Evolutionary conservation across 2,113 vertebrate genomes (phyloP), one percentile per base, ranked within the genome.

Genomic region (Caretta caretta): DNA sequence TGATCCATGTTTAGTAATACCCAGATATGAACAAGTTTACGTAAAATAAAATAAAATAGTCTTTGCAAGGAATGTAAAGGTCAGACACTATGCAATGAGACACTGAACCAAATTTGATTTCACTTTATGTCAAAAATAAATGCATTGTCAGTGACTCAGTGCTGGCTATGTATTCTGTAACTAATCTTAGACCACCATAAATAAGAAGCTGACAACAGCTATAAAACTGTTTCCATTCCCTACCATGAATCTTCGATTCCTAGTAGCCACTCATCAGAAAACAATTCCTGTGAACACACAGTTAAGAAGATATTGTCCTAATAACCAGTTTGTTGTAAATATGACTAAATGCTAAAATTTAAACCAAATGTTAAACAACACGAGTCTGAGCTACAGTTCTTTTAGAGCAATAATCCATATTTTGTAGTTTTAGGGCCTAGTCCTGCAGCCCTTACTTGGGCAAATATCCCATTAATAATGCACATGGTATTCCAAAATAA

Each of bases 111-210:
- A 99, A 99, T 98, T 98, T 93, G 12, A 87, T 98, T 99, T 99
- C 97, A 98, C 98, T 99, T 99, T 98, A 98, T 98, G 98, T 98
- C 98, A 98, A 98, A 98, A 98, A 98, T 98, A 99, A 99, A 99
- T 99, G 97, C 91, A 97, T 97, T 98, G 97, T 94, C 98, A 98
- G 97, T 99, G 99, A 99, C 98, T 99, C 99, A 99, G 98, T 96
- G 97, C 98, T 99, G 98, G 98, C 98, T 95, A 91, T 94, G 76
- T 97, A 96, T 92, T 98, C 98, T 98, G 98, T 99, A 99, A 99
- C 99, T 99, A 99, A 99, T 98, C 94, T 97, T 96, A 97, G 94
- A 94, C 95, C 92, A 97, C 96, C 98, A 98, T 98, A 98, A 98
- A 98, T 98, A 98, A 98, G 87, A 97, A 98, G 92, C 95, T 97